Conservation (phyloP, 2,797 vertebrate genomes). For the Kryptolebias ocellatus region DNA sequence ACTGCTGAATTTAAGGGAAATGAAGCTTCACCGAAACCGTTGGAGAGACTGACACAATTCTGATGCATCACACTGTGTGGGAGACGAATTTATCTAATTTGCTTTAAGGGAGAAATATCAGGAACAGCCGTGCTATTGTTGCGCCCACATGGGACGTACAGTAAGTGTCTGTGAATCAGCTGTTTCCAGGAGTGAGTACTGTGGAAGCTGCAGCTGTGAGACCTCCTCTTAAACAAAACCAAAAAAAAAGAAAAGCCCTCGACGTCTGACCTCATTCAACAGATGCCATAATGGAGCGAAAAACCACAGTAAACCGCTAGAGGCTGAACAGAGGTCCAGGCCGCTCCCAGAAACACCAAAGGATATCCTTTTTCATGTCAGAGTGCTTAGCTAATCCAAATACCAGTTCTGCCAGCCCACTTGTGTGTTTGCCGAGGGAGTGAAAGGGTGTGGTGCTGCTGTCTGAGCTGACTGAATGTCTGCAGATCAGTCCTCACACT, state of each 20-base stretch:
- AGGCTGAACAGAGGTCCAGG: conserved; percentile 47
- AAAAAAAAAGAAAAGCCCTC: conserved; percentile 45
- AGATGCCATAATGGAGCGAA: conserved; percentile 56
- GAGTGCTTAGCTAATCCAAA: conserved; percentile 59
- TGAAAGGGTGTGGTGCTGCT: conserved; percentile 52
- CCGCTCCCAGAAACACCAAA: conserved; percentile 63
- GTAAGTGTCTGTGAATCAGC: conserved; percentile 53
- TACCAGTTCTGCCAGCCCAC: conserved; percentile 66
- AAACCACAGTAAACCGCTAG: conserved; percentile 25
- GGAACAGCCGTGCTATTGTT: conserved; percentile 35
- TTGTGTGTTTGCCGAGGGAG: conserved; percentile 46
- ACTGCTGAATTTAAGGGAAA: not conserved
- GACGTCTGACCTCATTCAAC: conserved; percentile 62
- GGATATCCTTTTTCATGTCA: conserved; percentile 65
- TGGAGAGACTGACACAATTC: not conserved
- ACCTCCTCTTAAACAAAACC: conserved; percentile 18
- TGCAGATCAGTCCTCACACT: conserved; percentile 37
- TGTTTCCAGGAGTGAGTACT: conserved; percentile 33
- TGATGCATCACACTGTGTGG: not conserved
- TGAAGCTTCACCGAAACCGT: not conserved
- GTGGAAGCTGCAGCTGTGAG: conserved; percentile 59
- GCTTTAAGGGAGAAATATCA: conserved; percentile 5
- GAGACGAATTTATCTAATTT: conserved; percentile 4
- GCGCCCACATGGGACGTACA: conserved; percentile 7
- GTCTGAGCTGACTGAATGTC: conserved; percentile 29